phyloP scores from a whole-genome alignment of 2,797 vertebrate species.

The Notamacropus eugenii region DNA sequence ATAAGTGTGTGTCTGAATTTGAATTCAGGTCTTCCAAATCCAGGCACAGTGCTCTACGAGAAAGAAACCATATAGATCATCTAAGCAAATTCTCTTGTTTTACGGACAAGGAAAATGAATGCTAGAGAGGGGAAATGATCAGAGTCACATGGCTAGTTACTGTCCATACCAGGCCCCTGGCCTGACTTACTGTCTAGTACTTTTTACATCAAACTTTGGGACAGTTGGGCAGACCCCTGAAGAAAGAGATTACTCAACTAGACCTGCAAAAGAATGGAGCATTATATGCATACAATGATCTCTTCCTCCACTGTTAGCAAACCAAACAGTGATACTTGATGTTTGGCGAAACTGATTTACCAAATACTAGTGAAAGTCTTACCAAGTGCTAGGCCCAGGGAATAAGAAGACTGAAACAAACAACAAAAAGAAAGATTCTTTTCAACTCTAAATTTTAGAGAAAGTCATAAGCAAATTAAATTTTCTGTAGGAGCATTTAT shows the following conservation, averaged over 20 bases:
- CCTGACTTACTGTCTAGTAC: neutral
- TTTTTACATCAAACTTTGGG: neutral
- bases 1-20: neutral
- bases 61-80: neutral
- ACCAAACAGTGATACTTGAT: neutral
- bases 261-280: neutral
- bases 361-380: neutral
- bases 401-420: neutral
- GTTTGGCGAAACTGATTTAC: neutral
- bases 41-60: neutral
- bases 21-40: neutral
- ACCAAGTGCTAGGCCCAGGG: neutral
- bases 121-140: neutral
- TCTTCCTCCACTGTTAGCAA: neutral
- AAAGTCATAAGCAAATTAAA: neutral
- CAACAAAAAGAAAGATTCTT: neutral
- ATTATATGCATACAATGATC: neutral
- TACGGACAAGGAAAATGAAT: neutral
- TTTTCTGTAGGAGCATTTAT: neutral
- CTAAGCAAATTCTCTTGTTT: neutral
- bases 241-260: neutral
- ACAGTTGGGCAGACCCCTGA: neutral
- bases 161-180: neutral
- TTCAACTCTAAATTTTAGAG: neutral
- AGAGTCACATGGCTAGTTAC: neutral